phyloP scores from a whole-genome alignment of 2,113 vertebrate species.

The Turnix velox region DNA sequence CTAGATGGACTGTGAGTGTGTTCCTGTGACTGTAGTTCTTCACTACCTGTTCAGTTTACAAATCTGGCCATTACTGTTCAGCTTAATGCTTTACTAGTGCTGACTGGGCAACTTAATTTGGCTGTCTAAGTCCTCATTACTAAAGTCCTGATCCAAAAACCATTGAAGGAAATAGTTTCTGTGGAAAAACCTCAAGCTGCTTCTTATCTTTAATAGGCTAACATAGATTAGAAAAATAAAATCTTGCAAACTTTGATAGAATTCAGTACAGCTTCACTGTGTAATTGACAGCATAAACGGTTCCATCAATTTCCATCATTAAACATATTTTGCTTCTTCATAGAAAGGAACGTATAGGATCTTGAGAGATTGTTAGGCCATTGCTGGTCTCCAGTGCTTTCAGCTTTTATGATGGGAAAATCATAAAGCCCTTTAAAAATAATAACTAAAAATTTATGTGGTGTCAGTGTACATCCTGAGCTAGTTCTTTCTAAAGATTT shows the following conservation, averaged over 20 bases:
- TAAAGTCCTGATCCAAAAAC: not conserved
- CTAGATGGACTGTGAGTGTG: not conserved
- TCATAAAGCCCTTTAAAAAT: not conserved
- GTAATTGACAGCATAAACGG: not conserved
- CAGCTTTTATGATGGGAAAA: not conserved
- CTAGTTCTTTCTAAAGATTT: slow-evolving; percentile 49
- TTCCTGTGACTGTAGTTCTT: not conserved
- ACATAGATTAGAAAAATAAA: not conserved
- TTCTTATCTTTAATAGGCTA: not conserved
- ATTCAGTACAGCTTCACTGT: not conserved
- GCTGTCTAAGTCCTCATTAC: not conserved
- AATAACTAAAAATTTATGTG: not conserved
- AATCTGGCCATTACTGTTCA: not conserved
- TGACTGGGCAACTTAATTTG: not conserved
- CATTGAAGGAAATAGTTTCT: not conserved
- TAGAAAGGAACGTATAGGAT: not conserved
- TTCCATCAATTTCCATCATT: not conserved
- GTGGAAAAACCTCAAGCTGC: not conserved
- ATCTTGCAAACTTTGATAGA: not conserved
- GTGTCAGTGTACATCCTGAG: not conserved
- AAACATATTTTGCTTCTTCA: not conserved
- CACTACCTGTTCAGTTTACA: not conserved
- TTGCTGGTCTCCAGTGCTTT: not conserved
- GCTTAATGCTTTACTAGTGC: not conserved
- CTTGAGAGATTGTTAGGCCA: not conserved